Base-by-base conservation (phyloP, 2,888 invertebrate species). In the Glyphotaelius pellucidus region DNA sequence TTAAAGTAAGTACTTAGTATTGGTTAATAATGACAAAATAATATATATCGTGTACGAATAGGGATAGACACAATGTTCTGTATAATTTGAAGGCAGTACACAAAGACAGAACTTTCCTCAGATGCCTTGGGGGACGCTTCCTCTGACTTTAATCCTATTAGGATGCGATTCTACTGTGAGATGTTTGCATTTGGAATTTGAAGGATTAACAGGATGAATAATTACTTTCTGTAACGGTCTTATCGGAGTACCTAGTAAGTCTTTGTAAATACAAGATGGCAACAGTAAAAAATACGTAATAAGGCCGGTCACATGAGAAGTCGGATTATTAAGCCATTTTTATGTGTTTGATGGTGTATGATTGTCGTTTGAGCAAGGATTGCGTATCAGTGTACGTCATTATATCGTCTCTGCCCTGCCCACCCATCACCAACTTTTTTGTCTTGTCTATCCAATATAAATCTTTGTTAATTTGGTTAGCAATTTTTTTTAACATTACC, bases 151-250 rank as follows among this genome's bases (percentile, higher is more conserved):
- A 87, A 52, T 87, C 87, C 87, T 38, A 35, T 83, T 83, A 83
- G 32, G 35, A 83, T 83, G 35, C 35, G 35, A 83, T 83, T 83
- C 32, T 25, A 15, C 83, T 25, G 83, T 35, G 35, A 83, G 12
- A 83, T 83, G 83, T 83, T 83, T 83, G 83, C 31, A 35, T 83
- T 35, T 25, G 19, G 32, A 83, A 83, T 83, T 83, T 35, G 35
- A 35, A 83, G 83, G 83, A 89, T 89, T 89, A 89, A 47, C 52
- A 7, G 79, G 79, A 89, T 89, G n/a, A 31, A 31, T 89, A 89
- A 89, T 83, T n/a, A 67, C 67, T 67, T 67, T 83, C 15, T 83
- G 83, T 83, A 83, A 83, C 83, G 83, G 83, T 89, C 83, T 32
- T 83, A 83, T 83, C 19, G 11, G 32, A 35, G 83, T 25, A 67